Evolutionary conservation across 2,113 vertebrate species (phyloP).

Genomic region (Ciconia boyciana): DNA sequence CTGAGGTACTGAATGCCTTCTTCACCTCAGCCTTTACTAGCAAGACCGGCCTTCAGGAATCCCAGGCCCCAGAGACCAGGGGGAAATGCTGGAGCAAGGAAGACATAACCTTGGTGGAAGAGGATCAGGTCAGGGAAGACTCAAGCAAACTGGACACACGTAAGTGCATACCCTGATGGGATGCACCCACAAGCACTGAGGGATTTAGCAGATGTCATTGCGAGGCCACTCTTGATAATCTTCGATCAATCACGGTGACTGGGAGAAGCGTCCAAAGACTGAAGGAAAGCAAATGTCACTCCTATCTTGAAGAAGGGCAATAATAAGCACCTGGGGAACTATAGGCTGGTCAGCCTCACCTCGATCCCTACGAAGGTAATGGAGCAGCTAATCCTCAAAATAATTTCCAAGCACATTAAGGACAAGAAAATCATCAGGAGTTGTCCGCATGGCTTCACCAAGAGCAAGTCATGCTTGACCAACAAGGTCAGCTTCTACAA

Average conservation of each 20-base stretch:
- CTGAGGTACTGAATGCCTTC: too few species aligned
- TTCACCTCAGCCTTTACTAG: too few species aligned
- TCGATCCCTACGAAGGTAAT: neutral
- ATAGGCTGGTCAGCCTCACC: neutral
- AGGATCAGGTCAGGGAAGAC: neutral
- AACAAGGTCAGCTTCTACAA: neutral
- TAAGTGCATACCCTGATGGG: neutral
- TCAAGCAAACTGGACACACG: neutral
- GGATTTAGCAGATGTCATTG: neutral
- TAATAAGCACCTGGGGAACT: neutral
- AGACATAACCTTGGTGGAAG: fast-evolving
- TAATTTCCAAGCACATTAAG: neutral
- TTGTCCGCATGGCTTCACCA: neutral
- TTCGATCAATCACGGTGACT: neutral
- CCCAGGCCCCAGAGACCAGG: too few species aligned
- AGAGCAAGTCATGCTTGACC: neutral
- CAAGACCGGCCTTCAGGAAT: too few species aligned
- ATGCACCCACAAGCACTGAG: neutral
- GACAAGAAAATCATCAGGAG: too few species aligned
- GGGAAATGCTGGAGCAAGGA: too few species aligned
- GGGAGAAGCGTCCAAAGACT: neutral
- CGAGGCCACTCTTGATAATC: neutral
- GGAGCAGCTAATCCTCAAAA: neutral
- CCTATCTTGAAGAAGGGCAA: neutral
- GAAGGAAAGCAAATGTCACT: neutral